phyloP scores from a whole-genome alignment of 2,888 invertebrate species.

The Agrotis segetum region DNA sequence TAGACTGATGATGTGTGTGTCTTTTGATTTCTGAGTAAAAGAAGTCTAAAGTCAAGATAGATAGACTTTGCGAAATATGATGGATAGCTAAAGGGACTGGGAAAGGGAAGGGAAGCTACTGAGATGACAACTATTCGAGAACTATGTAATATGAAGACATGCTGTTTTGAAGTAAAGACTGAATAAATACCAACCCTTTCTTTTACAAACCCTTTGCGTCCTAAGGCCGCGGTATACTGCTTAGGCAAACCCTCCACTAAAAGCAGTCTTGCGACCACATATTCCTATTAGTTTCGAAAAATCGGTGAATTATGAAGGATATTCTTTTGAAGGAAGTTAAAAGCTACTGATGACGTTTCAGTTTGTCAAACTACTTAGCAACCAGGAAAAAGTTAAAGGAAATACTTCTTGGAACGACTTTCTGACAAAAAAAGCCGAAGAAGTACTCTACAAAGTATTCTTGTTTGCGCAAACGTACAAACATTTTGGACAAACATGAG shows the following conservation, averaged over 20 bases:
- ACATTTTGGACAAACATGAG: slow-evolving; percentile 69
- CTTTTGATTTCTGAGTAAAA: no score
- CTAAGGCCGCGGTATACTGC: no score
- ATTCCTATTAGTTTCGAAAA: no score
- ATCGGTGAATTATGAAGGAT: background rate
- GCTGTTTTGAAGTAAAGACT: no score
- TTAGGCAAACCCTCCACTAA: no score
- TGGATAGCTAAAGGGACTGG: background rate
- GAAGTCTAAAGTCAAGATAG: background rate
- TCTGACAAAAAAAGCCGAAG: slow-evolving; percentile 31
- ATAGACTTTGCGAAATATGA: background rate
- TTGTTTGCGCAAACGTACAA: slow-evolving; percentile 62
- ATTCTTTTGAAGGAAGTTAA: background rate
- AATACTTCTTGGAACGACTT: slow-evolving; percentile 27
- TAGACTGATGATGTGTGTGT: no score
- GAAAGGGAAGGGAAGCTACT: no score
- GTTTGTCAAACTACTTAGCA: background rate
- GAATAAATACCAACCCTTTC: no score
- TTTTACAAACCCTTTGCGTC: no score
- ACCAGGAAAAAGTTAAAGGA: slow-evolving; percentile 6
- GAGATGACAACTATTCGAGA: background rate
- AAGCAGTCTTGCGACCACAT: no score
- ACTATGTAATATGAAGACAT: background rate
- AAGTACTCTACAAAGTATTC: slow-evolving; percentile 39
- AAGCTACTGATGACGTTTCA: background rate